Evolutionary conservation across 2,888 invertebrate genomes (phyloP), one percentile per base, ranked within the genome.

Genomic region (Dyspetes luteomarginatus): DNA sequence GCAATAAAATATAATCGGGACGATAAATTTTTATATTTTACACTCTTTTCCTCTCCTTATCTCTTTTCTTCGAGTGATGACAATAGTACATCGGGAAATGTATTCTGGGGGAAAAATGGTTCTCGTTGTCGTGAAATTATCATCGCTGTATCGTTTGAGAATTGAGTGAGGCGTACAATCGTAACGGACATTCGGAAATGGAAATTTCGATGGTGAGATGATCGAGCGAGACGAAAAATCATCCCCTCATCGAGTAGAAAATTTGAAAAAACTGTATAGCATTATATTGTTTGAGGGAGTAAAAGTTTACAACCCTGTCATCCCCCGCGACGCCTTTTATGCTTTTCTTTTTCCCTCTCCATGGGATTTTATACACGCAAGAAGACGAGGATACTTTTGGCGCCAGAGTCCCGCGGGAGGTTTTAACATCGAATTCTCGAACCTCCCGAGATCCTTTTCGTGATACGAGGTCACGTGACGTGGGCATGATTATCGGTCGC

Each of bases 321-420:
- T 85, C 84, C 83, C 81, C 81, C 84, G 24, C 24, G 50, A 62
- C 26, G 87, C 85, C 87, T 87, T 89, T 89, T 30, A 48, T 73
- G 50, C 41, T 65, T 55, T 65, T 73, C 30, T 64, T 73, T 45
- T 52, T 24, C 24, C 62, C 52, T 41, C n/a, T 4, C 48, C 26
- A 43, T 4, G 5, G 45, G 26, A 67, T 17, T 15, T 28, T 64
- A 55, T 73, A 73, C 41, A n/a, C 41, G 75, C 82, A 69, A 78
- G 83, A 85, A 85, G 85, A 88, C 86, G 86, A 86, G 87, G 88
- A 89, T 55, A 73, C 87, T 90, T 89, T 90, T 85, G 89, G 89
- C 90, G 89, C 89, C 90, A 86, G 68, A 36, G 55, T 9, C 55
- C 43, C 43, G 24, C 43, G 52, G 64, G 74, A 69, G 41, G 30